These are phyloP conservation scores for Cynocephalus volans DNA, from an alignment of 2,113 vertebrate species.

Conservation along the genomic window DNA sequence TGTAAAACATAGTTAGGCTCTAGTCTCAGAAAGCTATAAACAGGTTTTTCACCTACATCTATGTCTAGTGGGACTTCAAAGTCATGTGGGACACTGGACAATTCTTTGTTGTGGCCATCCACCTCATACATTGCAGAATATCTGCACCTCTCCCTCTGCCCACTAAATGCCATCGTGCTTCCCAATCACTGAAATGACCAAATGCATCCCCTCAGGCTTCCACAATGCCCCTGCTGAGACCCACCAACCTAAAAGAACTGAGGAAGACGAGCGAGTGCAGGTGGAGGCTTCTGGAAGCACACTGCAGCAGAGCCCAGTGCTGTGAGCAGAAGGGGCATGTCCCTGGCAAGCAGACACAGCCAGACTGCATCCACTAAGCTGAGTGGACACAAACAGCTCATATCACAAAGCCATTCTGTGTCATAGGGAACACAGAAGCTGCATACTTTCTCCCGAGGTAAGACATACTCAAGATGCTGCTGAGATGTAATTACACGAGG, in stretches of 20 bases:
- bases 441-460: background rate
- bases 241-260: background rate
- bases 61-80: background rate
- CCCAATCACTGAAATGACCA: background rate
- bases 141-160: background rate
- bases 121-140: background rate
- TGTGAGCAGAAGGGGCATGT: background rate
- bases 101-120: background rate
- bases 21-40: background rate
- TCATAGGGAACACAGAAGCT: background rate
- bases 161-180: background rate
- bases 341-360: background rate
- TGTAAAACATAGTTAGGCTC: background rate
- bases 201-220: background rate
- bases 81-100: background rate
- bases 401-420: background rate
- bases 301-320: background rate
- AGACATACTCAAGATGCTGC: background rate
- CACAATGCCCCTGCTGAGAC: background rate
- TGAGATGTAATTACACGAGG: background rate
- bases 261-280: background rate
- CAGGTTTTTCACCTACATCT: background rate
- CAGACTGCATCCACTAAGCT: background rate
- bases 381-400: background rate
- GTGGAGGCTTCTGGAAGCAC: conserved; percentile 25